Base-by-base conservation (phyloP, 2,888 invertebrate species). In the Drosophila limbata region DNA sequence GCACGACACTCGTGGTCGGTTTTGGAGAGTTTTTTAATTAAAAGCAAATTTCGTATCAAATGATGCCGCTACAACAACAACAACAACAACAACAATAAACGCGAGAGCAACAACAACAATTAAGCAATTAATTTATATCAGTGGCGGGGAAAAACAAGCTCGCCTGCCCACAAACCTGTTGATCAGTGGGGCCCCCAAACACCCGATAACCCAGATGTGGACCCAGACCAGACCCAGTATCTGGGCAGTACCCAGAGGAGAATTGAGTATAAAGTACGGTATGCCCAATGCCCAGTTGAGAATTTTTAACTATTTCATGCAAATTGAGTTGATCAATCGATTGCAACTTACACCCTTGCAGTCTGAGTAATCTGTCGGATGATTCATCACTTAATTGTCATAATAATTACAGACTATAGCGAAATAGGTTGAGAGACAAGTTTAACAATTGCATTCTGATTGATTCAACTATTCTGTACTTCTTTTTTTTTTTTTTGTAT, bases 81-180 rank as follows among this genome's bases (percentile, higher is more conserved):
- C 35, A 64, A 62, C 45, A 61, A 45, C 47, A 64, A 39, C 42
- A 60, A 17, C 60, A 40, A 40, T 8, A 59, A 48, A 31, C 52
- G 37, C 68, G 82, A 25, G 50, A 61, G 44, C 39, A 62, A 39
- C 69, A 57, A 56, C 52, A 81, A 85, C 79, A 85, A 85, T 83
- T 79, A 85, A 85, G 74, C 88, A 84, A 87, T 84, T 87, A 83
- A 84, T 77, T 87, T 83, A 83, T 84, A 78, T 77, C 73, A 77
- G 71, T 55, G 52, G 85, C 69, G 85, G 88, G 87, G 63, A 64
- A 79, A 81, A 81, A 83, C 76, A 81, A 70, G 60, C 73, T 66
- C 67, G 69, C 66, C 69, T 50, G 66, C 70, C 71, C 64, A 75
- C 78, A 86, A 83, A 83, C 83, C 83, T 83, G 83, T 84, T 84